Conservation (phyloP, 1,140 invertebrate species). For the Caerostris extrusa region DNA sequence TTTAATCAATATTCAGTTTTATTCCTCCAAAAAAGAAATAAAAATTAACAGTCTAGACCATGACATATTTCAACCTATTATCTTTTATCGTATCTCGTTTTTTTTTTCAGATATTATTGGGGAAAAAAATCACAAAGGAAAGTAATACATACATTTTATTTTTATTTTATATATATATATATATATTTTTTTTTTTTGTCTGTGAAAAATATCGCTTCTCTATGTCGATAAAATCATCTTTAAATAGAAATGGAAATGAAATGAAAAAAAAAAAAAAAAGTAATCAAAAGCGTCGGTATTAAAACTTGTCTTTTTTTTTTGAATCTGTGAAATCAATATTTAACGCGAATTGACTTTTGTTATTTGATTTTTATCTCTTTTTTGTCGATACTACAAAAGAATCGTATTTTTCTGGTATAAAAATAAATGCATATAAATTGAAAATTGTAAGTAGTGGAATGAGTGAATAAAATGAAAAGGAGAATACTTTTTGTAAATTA, state of each 20-base stretch:
- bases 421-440: too few relatives aligned
- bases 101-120: not conserved
- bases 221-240: slow-evolving; percentile 20
- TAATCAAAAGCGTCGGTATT: slow-evolving; percentile 14
- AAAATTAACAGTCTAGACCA: not conserved
- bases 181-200: too few relatives aligned
- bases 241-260: slow-evolving; percentile 21
- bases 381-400: too few relatives aligned
- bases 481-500: too few relatives aligned
- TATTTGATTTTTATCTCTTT: not conserved
- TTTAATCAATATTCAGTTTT: slow-evolving; percentile 11
- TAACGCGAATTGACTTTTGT: not conserved
- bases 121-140: not conserved
- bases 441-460: too few relatives aligned
- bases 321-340: not conserved
- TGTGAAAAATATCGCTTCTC: not conserved
- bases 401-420: too few relatives aligned
- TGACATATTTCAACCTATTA: slow-evolving; percentile 39
- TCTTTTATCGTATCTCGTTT: slow-evolving; percentile 5
- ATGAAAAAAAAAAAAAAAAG: not conserved
- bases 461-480: too few relatives aligned
- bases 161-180: not conserved
- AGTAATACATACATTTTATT: not conserved
- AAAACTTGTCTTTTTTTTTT: not conserved
- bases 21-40: not conserved